Percentiles rank a stretch among this genome's conserved stretches.
phyloP scores from a whole-genome alignment of 2,113 vertebrate species.

The Dendropsophus ebraccatus region DNA sequence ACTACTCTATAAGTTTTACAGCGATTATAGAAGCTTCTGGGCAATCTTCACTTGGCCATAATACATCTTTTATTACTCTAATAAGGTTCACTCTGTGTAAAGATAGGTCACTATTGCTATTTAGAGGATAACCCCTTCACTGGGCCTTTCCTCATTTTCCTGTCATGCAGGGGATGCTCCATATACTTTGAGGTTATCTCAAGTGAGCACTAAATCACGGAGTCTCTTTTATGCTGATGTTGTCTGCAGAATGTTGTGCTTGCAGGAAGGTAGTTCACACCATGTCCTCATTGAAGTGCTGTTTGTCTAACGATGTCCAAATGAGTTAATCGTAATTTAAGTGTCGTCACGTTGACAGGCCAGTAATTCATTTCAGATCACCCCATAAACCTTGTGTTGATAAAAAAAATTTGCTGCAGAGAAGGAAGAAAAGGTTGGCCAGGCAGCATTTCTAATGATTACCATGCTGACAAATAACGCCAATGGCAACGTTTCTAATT shows the following conservation, averaged over 20 bases:
- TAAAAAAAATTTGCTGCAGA: neutral
- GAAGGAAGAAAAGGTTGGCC: neutral
- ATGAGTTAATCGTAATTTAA: neutral
- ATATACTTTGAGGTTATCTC: neutral
- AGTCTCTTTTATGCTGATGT: neutral
- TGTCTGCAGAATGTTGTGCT: neutral
- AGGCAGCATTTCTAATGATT: neutral
- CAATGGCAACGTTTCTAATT: neutral
- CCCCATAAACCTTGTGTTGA: slow-evolving; percentile 1
- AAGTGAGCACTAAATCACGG: slow-evolving; percentile 19
- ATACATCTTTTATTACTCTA: neutral
- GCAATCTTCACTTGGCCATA: neutral
- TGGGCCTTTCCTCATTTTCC: neutral
- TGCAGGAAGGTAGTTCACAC: neutral
- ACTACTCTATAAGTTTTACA: neutral
- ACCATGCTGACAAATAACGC: no score
- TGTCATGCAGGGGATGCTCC: neutral
- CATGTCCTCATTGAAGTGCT: slow-evolving; percentile 19
- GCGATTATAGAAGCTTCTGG: neutral
- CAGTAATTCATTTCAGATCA: neutral
- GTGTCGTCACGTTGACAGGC: neutral
- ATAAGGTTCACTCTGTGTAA: neutral
- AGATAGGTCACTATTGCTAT: slow-evolving; percentile 6
- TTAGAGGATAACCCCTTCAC: neutral
- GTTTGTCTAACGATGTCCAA: slow-evolving; percentile 25